Evolutionary conservation across 2,888 invertebrate genomes (phyloP), one percentile per base, ranked within the genome.

Genomic region (Cremastinae sp.): DNA sequence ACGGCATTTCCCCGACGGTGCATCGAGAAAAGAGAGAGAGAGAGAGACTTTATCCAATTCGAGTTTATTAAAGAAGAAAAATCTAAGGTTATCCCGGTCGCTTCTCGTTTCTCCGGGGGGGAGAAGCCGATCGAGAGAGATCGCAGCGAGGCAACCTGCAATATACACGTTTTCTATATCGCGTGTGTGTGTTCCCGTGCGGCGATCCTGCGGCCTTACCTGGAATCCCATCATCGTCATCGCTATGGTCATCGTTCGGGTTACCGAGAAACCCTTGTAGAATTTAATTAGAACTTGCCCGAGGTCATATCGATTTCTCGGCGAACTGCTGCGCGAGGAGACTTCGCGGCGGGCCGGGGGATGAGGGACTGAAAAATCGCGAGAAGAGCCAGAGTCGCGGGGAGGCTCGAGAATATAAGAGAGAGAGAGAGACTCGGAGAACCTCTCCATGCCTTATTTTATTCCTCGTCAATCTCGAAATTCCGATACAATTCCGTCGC

Each of bases 271-370:
- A 69, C 36, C 78, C 58, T 62, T 75, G 70, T 74, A 72, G 78
- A 69, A 78, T 83, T 83, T 83, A 83, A 83, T 82, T 82, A 80
- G 78, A 81, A 75, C 66, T 76, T 74, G 78, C 65, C 22, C 78
- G 80, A 80, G 79, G 75, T 81, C 79, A 78, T 80, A 81, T 80
- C 81, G 79, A 80, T 82, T 81, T 81, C 78, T 78, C 28, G 47
- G 75, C 68, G 62, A 18, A 18, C 45, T 53, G 28, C 34, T 36
- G 20, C 43, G 36, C 56, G 34, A 34, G 9, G 45, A 45, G 56
- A 10, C 16, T 5, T 28, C 10, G 49, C 20, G 12, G 9, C 7
- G 9, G 18, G 10, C 14, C 5, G 34, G 43, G 62, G 3, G 41
- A 12, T n/a, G n/a, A 5, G 28, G 28, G 28, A 28, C 72, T 73